Conservation (phyloP, 1,140 invertebrate species). For the Tetramorium alpestre region DNA sequence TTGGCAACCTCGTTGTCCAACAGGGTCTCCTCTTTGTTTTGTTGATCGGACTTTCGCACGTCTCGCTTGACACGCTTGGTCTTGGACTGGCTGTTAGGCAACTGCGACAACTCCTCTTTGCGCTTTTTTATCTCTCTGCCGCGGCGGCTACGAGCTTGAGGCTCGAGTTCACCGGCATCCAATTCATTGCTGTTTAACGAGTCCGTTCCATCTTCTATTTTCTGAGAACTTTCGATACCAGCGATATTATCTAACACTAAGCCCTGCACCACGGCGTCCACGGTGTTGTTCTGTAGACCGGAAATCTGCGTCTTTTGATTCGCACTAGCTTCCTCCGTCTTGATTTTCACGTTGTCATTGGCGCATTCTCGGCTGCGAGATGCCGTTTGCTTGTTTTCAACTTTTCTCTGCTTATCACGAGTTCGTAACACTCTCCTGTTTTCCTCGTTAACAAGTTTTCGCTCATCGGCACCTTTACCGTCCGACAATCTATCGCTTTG, state of each 20-base stretch:
- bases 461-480: slow-evolving; percentile 53
- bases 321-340: slow-evolving; percentile 24
- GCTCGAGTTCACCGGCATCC: slow-evolving; percentile 69
- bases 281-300: neutral
- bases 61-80: slow-evolving; percentile 79
- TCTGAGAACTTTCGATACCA: slow-evolving; percentile 3
- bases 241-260: slow-evolving; percentile 2
- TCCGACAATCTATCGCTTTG: slow-evolving; percentile 12
- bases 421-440: slow-evolving; percentile 79
- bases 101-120: slow-evolving; percentile 72
- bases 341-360: slow-evolving; percentile 26
- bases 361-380: slow-evolving; percentile 35
- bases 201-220: slow-evolving; percentile 42
- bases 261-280: slow-evolving; percentile 13
- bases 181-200: slow-evolving; percentile 37
- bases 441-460: slow-evolving; percentile 71
- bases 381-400: slow-evolving; percentile 58
- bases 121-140: slow-evolving; percentile 80
- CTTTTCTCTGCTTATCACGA: slow-evolving; percentile 77
- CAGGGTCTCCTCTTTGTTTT: slow-evolving; percentile 84
- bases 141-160: slow-evolving; percentile 76
- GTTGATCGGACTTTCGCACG: slow-evolving; percentile 78
- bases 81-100: slow-evolving; percentile 65
- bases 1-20: slow-evolving; percentile 83
- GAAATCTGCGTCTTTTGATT: slow-evolving; percentile 8